A percentile compares a stretch with the other conserved stretches of the same genome.
Evolutionary conservation across 1,140 invertebrate species (phyloP).

Genomic region (Cydia amplana): DNA sequence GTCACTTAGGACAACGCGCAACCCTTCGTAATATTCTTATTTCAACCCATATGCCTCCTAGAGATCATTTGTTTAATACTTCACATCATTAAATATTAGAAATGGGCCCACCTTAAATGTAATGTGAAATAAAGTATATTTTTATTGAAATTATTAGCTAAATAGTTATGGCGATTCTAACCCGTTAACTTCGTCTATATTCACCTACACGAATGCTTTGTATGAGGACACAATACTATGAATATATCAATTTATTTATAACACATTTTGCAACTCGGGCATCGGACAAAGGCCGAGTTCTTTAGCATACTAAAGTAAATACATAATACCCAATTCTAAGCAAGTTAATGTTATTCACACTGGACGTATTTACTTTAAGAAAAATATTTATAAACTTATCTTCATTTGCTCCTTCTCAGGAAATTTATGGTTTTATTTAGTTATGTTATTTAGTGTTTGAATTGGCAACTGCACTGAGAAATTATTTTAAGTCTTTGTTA

Average conservation of each 20-base stretch:
- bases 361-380: too few species aligned
- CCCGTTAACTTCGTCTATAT: slow-evolving; percentile 24
- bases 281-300: not conserved
- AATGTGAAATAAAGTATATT: slow-evolving; percentile 29
- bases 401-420: too few species aligned
- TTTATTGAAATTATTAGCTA: slow-evolving; percentile 33
- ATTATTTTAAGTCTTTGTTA: not conserved
- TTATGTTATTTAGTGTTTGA: not conserved
- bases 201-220: slow-evolving; percentile 8
- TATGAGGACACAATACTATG: not conserved
- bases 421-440: too few species aligned
- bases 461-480: not conserved
- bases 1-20: not conserved
- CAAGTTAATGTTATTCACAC: too few species aligned
- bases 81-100: slow-evolving; percentile 35
- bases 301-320: not conserved
- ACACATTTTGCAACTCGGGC: not conserved
- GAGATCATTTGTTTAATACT: slow-evolving; percentile 33
- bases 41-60: slow-evolving; percentile 6
- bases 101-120: slow-evolving; percentile 37
- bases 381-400: too few species aligned
- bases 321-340: too few species aligned
- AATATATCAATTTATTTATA: not conserved
- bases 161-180: slow-evolving; percentile 20
- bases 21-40: not conserved